Percentiles rank a stretch among this genome's conserved stretches.
Conservation (phyloP, 2,888 invertebrate species). For the Drosophila atroscutellata region DNA sequence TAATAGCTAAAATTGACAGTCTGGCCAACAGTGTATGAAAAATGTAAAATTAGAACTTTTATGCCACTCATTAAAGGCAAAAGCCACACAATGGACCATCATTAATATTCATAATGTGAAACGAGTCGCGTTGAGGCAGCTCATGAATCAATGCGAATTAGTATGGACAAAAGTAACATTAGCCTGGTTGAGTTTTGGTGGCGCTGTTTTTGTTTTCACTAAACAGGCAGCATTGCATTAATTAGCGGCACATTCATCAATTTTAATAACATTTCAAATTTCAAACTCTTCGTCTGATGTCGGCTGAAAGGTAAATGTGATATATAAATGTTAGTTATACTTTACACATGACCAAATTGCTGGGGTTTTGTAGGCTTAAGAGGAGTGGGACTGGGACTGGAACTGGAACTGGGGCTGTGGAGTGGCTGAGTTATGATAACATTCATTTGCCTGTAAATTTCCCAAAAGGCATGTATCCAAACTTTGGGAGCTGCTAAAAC, state of each 20-base stretch:
- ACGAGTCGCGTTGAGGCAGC: conserved; percentile 11
- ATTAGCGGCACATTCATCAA: conserved; percentile 84
- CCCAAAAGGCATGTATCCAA: conserved; percentile 75
- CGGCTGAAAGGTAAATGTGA: conserved; percentile 30
- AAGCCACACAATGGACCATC: conserved; percentile 59
- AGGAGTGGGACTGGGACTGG: neutral
- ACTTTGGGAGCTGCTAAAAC: conserved; percentile 67
- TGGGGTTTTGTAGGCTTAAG: conserved; percentile 34
- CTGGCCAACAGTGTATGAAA: neutral
- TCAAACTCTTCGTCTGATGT: conserved; percentile 24
- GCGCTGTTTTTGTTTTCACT: conserved; percentile 19
- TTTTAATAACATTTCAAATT: conserved; percentile 82
- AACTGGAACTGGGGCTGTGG: conserved; percentile 5
- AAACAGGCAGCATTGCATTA: conserved; percentile 66
- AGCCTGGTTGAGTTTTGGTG: conserved; percentile 36
- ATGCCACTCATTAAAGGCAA: conserved; percentile 16
- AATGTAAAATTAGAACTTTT: conserved; percentile 3
- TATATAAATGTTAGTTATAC: conserved; percentile 49
- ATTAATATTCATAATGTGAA: conserved; percentile 67
- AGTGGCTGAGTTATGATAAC: conserved; percentile 74
- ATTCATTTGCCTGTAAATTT: conserved; percentile 79
- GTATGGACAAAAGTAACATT: conserved; percentile 68
- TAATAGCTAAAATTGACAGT: neutral
- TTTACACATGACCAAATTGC: conserved; percentile 47
- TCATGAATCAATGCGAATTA: conserved; percentile 63